These are phyloP conservation scores for Ochotona curzoniae DNA, from an alignment of 2,113 vertebrate genomes.

Conservation along the genomic window DNA sequence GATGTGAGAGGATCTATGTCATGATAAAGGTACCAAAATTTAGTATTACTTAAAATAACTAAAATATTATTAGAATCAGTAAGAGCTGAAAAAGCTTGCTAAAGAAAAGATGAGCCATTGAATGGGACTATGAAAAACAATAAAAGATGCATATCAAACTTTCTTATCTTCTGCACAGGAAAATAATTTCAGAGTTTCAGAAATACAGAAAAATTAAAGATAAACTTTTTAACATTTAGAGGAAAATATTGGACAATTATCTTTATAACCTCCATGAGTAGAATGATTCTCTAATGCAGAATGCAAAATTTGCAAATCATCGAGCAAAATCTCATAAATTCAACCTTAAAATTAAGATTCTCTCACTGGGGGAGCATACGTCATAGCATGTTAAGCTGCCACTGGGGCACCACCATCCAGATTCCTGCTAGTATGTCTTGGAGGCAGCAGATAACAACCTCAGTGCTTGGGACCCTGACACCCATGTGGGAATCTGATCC, in stretches of 20 bases:
- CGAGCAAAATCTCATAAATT: constrained; percentile 11
- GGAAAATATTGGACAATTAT: background rate
- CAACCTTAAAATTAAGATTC: background rate
- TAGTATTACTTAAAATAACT: background rate
- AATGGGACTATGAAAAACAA: background rate
- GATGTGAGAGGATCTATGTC: background rate
- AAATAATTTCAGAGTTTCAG: background rate
- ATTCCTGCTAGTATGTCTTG: too few relatives aligned
- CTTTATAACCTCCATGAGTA: background rate
- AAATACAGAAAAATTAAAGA: background rate
- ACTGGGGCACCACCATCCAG: too few relatives aligned
- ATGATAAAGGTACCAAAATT: background rate
- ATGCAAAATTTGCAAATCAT: background rate
- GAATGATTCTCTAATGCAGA: background rate
- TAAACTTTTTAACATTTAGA: constrained; percentile 6
- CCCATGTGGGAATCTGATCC: too few relatives aligned
- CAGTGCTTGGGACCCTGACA: too few relatives aligned
- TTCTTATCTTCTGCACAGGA: background rate
- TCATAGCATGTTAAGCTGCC: too few relatives aligned
- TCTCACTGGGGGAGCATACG: background rate
- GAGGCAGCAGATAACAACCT: too few relatives aligned
- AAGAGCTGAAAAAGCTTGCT: background rate
- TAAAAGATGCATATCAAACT: background rate
- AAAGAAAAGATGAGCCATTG: background rate
- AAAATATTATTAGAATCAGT: background rate